A percentile compares a stretch with the other conserved stretches of the same genome.
Evolutionary conservation across 2,888 invertebrate genomes (phyloP).

Genomic region (Gerris lacustris): DNA sequence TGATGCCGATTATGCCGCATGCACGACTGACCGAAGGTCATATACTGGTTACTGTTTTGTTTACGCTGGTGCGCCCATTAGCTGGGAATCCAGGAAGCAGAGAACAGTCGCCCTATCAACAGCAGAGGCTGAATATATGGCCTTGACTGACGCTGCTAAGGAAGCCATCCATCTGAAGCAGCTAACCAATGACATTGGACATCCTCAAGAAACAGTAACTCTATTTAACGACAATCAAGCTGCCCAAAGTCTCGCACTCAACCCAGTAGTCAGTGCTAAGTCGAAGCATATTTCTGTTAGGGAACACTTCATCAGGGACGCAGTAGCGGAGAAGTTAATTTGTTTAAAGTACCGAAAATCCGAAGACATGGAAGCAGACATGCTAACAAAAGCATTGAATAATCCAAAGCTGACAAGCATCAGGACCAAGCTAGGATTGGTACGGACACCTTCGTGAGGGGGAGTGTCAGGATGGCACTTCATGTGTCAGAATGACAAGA

Average conservation of each 20-base stretch:
- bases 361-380: too few species aligned
- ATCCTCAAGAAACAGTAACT: constrained; percentile 9
- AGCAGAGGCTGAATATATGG: too few species aligned
- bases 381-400: too few species aligned
- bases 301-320: neutral
- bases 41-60: constrained; percentile 20
- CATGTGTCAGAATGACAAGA: too few species aligned
- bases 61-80: constrained; percentile 12
- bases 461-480: too few species aligned
- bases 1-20: constrained; percentile 18
- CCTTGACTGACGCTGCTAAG: too few species aligned
- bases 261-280: neutral
- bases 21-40: constrained; percentile 11
- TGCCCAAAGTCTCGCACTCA: constrained; percentile 7
- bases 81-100: constrained; percentile 20
- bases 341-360: too few species aligned
- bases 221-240: constrained; percentile 14
- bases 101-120: constrained; percentile 12
- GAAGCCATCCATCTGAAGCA: constrained; percentile 3
- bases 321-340: neutral
- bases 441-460: too few species aligned
- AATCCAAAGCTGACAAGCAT: too few species aligned
- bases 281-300: neutral
- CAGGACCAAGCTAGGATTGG: too few species aligned
- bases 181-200: constrained; percentile 8